These are phyloP conservation scores for Mandrillus leucophaeus DNA, from an alignment of 2,113 vertebrate species.

Conservation along the genomic window DNA sequence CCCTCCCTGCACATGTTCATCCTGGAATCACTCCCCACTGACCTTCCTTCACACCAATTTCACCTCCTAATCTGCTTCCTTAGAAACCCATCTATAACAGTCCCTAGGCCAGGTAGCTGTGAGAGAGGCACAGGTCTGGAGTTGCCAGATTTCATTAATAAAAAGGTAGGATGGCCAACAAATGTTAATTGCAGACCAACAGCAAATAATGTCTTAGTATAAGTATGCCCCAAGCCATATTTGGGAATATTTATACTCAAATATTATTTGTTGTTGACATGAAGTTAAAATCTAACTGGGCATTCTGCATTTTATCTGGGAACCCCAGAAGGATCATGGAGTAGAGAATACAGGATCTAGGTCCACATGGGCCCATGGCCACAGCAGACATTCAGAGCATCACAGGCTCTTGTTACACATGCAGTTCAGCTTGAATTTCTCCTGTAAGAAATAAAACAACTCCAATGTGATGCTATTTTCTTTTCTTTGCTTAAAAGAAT, in stretches of 20 bases:
- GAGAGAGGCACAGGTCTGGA: background rate
- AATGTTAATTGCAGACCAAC: no score
- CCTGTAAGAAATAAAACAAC: background rate
- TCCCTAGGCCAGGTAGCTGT: no score
- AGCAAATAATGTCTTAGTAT: background rate
- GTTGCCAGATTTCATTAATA: background rate
- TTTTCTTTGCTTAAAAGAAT: background rate
- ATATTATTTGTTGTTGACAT: background rate
- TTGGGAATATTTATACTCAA: background rate
- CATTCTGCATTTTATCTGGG: background rate
- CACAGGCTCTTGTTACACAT: fast-evolving
- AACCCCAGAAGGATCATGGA: fast-evolving
- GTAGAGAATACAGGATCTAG: background rate
- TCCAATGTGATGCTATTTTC: background rate
- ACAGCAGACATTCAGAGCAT: fast-evolving
- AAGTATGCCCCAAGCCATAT: background rate
- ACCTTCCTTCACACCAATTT: background rate
- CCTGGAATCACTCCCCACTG: background rate
- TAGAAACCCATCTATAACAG: background rate
- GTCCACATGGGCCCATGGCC: fast-evolving
- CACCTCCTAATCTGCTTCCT: background rate
- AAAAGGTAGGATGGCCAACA: background rate
- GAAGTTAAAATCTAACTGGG: background rate
- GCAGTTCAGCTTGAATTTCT: background rate
- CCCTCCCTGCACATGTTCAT: fast-evolving